phyloP scores from a whole-genome alignment of 2,888 invertebrate species.

The Microctonus aethiopoides region DNA sequence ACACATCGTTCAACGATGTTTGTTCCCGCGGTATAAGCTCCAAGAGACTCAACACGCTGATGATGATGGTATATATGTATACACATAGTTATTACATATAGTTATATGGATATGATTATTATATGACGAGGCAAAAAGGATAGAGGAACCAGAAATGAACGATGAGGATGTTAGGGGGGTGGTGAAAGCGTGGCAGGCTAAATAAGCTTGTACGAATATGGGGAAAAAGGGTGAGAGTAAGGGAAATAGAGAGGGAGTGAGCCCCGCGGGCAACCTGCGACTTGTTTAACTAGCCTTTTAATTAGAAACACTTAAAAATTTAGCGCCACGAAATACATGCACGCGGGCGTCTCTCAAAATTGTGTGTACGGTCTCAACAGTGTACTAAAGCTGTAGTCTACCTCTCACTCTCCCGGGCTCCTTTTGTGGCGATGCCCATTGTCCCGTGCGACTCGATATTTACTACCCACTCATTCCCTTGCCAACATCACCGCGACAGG shows the following conservation, averaged over 20 bases:
- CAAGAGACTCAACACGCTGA: constrained; percentile 31
- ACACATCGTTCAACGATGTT: constrained; percentile 52
- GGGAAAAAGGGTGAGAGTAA: constrained; percentile 5
- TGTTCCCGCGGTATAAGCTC: constrained; percentile 54
- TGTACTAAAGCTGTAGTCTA: neutral
- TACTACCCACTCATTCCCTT: constrained; percentile 15
- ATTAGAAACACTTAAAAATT: constrained; percentile 69
- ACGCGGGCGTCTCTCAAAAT: constrained; percentile 53
- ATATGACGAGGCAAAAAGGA: constrained; percentile 30
- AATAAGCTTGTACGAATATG: constrained; percentile 44
- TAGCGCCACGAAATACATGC: constrained; percentile 63
- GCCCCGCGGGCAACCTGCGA: constrained; percentile 58
- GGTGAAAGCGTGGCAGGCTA: constrained; percentile 35
- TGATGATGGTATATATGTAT: constrained; percentile 26
- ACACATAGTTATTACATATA: neutral
- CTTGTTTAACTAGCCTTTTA: constrained; percentile 69
- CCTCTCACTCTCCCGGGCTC: constrained; percentile 26
- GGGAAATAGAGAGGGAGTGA: neutral
- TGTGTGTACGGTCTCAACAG: constrained; percentile 39
- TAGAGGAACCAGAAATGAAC: constrained; percentile 28
- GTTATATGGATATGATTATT: constrained; percentile 32
- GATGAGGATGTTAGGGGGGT: constrained; percentile 8
- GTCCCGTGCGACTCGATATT: constrained; percentile 20
- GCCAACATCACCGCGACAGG: constrained; percentile 49
- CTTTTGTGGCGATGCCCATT: constrained; percentile 37